A percentile compares a stretch with the other conserved stretches of the same genome.
phyloP scores from a whole-genome alignment of 2,797 vertebrate species.

The Darevskia mixta region DNA sequence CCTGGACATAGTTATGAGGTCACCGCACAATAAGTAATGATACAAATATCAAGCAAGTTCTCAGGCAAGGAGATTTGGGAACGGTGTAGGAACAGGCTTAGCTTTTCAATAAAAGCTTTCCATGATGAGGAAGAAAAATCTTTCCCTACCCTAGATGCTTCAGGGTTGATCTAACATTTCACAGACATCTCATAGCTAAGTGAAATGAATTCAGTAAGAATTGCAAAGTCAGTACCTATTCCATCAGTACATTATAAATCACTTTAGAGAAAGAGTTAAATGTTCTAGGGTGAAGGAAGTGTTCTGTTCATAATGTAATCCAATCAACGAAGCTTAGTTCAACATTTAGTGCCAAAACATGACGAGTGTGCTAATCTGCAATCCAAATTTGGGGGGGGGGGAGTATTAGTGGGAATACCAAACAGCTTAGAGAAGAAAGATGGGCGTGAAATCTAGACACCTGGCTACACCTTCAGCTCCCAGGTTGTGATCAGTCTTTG shows the following conservation, averaged over 20 bases:
- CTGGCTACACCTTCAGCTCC: background rate
- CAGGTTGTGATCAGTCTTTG: background rate
- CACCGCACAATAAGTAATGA: rapidly evolving
- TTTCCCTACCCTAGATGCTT: background rate
- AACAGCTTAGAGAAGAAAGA: background rate
- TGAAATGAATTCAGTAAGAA: background rate
- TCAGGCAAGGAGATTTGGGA: background rate
- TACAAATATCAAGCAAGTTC: background rate
- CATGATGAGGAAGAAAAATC: background rate
- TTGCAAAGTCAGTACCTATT: background rate
- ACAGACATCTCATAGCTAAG: no score
- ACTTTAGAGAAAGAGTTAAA: background rate
- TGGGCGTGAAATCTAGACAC: background rate
- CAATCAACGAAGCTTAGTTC: no score
- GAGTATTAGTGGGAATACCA: no score
- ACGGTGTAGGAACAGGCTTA: background rate
- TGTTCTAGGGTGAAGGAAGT: no score
- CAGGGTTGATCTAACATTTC: background rate
- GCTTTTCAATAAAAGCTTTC: background rate
- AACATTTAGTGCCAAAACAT: background rate
- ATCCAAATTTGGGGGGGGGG: no score
- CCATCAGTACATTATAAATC: background rate
- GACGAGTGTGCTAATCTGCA: background rate
- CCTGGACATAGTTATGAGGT: background rate
- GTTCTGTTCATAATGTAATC: no score